These are phyloP conservation scores for Rhabditoides inermis DNA, from an alignment of 2,888 invertebrate species.

Conservation along the genomic window DNA sequence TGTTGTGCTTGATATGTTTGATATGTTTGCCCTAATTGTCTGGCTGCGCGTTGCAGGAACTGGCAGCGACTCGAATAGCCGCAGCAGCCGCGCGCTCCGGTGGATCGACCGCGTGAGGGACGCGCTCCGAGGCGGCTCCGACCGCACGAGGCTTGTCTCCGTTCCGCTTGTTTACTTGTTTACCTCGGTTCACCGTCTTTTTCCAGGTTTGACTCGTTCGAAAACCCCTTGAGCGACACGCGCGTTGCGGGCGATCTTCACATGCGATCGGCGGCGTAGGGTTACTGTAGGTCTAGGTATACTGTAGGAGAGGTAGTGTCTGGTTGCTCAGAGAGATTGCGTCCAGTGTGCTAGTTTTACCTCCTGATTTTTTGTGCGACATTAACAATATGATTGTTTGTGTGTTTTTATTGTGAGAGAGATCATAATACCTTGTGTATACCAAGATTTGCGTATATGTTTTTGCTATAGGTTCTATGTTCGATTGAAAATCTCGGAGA, in stretches of 20 bases:
- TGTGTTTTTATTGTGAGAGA: too few relatives aligned
- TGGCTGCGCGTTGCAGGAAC: conserved; percentile 22
- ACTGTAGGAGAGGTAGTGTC: too few relatives aligned
- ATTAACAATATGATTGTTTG: conserved; percentile 9
- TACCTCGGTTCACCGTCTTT: neutral
- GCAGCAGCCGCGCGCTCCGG: conserved; percentile 25
- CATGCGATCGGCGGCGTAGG: too few relatives aligned
- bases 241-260: neutral
- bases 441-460: too few relatives aligned
- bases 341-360: too few relatives aligned
- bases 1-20: neutral
- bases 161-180: neutral
- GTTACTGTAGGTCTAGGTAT: too few relatives aligned
- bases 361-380: too few relatives aligned
- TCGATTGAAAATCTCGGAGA: too few relatives aligned
- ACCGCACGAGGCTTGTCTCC: conserved; percentile 15
- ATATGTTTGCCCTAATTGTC: neutral
- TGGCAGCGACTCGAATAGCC: conserved; percentile 42
- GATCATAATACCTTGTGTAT: too few relatives aligned
- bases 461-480: too few relatives aligned
- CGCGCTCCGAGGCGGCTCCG: conserved; percentile 17
- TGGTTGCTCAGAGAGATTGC: too few relatives aligned
- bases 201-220: conserved; percentile 33
- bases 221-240: conserved; percentile 31
- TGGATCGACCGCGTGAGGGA: conserved; percentile 31